These are phyloP conservation scores for Caretta caretta DNA, from an alignment of 2,113 vertebrate species.

Conservation along the genomic window DNA sequence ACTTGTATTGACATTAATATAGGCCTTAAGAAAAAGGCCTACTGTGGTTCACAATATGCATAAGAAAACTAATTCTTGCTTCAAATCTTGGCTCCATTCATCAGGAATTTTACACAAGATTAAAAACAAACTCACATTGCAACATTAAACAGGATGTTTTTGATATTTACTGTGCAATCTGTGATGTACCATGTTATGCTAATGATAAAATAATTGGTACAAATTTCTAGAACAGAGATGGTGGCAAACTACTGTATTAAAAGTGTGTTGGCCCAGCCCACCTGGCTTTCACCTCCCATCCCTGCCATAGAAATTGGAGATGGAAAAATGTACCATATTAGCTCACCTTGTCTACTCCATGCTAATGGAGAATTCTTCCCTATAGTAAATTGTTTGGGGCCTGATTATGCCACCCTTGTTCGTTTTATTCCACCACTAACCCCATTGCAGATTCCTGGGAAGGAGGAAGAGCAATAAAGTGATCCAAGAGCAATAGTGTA, in stretches of 20 bases:
- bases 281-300: constrained; percentile 15
- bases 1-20: constrained; percentile 76
- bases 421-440: constrained; percentile 38
- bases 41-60: constrained; percentile 59
- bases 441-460: constrained; percentile 61
- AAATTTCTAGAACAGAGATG: constrained; percentile 54
- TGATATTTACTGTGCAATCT: constrained; percentile 53
- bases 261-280: constrained; percentile 31
- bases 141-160: constrained; percentile 59
- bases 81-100: constrained; percentile 47
- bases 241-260: constrained; percentile 46
- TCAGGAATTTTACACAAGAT: constrained; percentile 47
- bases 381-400: constrained; percentile 17
- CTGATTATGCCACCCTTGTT: constrained; percentile 33
- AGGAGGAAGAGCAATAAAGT: constrained; percentile 20
- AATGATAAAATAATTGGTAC: constrained; percentile 66
- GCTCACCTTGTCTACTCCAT: constrained; percentile 31
- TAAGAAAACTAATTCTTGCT: constrained; percentile 56
- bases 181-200: constrained; percentile 57
- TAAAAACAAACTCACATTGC: constrained; percentile 70
- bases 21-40: constrained; percentile 73
- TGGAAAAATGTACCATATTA: background rate
- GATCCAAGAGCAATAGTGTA: constrained; percentile 47
- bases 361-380: background rate
- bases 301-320: constrained; percentile 43